Evolutionary conservation across 2,797 vertebrate species (phyloP).

Genomic region (Ibycter americanus): DNA sequence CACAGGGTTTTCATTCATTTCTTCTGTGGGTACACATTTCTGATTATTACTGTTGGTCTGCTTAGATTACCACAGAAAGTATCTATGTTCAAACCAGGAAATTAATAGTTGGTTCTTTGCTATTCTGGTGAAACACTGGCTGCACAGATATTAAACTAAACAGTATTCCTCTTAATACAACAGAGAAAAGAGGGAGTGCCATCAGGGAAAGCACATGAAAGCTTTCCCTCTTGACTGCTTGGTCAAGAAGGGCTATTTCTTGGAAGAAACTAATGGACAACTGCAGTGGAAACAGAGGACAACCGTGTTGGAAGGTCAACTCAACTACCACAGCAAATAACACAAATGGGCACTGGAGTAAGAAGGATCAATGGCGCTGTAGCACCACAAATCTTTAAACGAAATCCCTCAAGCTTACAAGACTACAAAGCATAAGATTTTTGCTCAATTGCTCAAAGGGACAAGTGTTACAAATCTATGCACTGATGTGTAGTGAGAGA

Average conservation of each 20-base stretch:
- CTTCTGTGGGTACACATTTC: not conserved
- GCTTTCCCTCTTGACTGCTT: rapidly evolving
- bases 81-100: not conserved
- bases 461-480: not conserved
- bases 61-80: not conserved
- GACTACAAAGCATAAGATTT: not conserved
- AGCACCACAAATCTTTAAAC: not conserved
- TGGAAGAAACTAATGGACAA: not conserved
- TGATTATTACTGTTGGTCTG: no score
- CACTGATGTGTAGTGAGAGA: rapidly evolving
- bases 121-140: not conserved
- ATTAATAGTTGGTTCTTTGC: not conserved
- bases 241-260: not conserved
- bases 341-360: rapidly evolving
- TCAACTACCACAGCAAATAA: not conserved
- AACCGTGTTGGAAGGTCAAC: not conserved
- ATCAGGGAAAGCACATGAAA: not conserved
- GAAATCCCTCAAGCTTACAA: not conserved
- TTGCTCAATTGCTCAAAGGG: not conserved
- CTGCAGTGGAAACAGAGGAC: not conserved
- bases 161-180: not conserved
- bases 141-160: not conserved
- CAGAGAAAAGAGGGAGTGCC: not conserved
- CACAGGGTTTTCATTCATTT: not conserved
- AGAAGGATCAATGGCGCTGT: not conserved